These are phyloP conservation scores for Phyllopteryx taeniolatus DNA, from an alignment of 2,113 vertebrate genomes.

Conservation along the genomic window DNA sequence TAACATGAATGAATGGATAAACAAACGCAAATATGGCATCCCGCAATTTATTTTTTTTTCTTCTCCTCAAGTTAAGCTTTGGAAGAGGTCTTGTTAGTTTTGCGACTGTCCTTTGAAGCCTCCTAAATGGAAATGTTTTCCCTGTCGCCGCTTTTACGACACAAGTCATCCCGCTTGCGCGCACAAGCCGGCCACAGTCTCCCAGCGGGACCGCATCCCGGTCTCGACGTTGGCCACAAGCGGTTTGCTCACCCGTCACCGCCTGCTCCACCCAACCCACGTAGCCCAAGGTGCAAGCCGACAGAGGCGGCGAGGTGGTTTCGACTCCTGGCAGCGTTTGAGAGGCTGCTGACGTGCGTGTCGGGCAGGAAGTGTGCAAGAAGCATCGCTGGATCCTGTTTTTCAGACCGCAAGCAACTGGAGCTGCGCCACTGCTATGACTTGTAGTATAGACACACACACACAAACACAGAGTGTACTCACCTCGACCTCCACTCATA, in stretches of 20 bases:
- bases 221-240: slow-evolving; percentile 31
- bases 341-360: slow-evolving; percentile 66
- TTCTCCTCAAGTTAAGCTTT: not conserved
- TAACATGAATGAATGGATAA: not conserved
- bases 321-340: slow-evolving; percentile 64
- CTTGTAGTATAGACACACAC: slow-evolving; percentile 43
- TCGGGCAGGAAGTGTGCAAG: slow-evolving; percentile 71
- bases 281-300: slow-evolving; percentile 50
- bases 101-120: slow-evolving; percentile 20
- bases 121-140: slow-evolving; percentile 15
- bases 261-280: slow-evolving; percentile 40
- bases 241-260: slow-evolving; percentile 28
- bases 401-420: slow-evolving; percentile 64
- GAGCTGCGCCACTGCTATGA: slow-evolving; percentile 51
- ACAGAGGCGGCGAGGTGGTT: slow-evolving; percentile 54
- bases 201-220: slow-evolving; percentile 20
- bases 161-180: slow-evolving; percentile 1
- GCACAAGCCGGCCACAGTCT: slow-evolving; percentile 22
- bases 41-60: slow-evolving; percentile 2
- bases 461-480: slow-evolving; percentile 15
- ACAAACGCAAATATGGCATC: not conserved
- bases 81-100: not conserved
- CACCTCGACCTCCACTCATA: slow-evolving; percentile 39
- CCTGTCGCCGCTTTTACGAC: slow-evolving; percentile 21
- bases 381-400: slow-evolving; percentile 69